A percentile compares a stretch with the other conserved stretches of the same genome.
These are phyloP conservation scores for Sander lucioperca DNA, from an alignment of 2,113 vertebrate species.

Conservation along the genomic window DNA sequence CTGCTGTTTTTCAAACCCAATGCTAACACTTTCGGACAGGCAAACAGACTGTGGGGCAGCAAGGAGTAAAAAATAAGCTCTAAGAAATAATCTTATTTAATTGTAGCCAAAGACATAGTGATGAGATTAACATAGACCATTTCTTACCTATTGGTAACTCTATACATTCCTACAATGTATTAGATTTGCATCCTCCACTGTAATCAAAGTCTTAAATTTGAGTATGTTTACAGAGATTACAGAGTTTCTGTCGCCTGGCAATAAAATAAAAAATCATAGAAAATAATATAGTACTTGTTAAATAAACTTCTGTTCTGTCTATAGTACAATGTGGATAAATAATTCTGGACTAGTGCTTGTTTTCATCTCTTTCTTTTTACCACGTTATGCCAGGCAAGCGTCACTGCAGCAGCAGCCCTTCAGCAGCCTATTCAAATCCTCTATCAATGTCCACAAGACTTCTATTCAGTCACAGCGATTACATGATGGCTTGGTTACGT, in stretches of 20 bases:
- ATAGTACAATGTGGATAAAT: not conserved
- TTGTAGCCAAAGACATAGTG: not conserved
- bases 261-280: not conserved
- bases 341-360: not conserved
- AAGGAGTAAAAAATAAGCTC: not conserved
- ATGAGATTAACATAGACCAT: not conserved
- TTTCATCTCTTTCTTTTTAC: not conserved
- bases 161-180: not conserved
- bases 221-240: not conserved
- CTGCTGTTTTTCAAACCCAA: conserved; percentile 45
- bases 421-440: not conserved
- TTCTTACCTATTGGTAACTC: not conserved
- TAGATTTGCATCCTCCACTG: not conserved
- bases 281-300: not conserved
- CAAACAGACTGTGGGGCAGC: not conserved
- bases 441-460: not conserved
- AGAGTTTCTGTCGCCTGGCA: no score
- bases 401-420: not conserved
- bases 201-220: not conserved
- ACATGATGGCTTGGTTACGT: not conserved
- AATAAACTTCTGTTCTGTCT: not conserved
- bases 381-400: not conserved
- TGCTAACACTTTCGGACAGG: not conserved
- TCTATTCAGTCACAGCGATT: not conserved
- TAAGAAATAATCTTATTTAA: not conserved